Evolutionary conservation across 2,113 vertebrate species (phyloP), one percentile per base, ranked within the genome.

Genomic region (Cinclus cinclus): DNA sequence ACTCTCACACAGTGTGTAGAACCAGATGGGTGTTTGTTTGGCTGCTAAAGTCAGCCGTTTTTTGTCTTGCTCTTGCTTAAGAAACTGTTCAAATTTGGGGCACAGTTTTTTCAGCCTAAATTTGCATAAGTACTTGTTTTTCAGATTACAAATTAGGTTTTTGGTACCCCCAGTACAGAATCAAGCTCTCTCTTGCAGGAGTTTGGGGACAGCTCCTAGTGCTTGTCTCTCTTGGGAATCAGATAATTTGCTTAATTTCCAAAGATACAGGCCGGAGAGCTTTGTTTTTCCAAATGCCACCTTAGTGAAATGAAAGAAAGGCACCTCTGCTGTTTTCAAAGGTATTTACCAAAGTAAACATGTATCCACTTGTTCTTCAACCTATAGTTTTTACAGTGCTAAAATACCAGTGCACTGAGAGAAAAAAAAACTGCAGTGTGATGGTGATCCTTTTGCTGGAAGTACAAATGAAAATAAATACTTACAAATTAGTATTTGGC

Each of bases 1-100:
- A 35, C 69, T 52, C 79, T 93, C 90, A 88, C 42, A 90, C 47
- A 97, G 75, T 64, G 56, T 21, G 25, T 90, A 79, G 81, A 75
- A 74, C 35, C 70, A 93, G 65, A 82, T 46, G 52, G 47, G 19
- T 68, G 64, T 82, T 83, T 70, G 22, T 70, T 83, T 81, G 59
- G 37, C 62, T 89, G 62, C 39, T 89, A 49, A 79, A 68, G n/a
- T 42, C 58, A 73, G 21, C 11, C 2, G 18, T 19, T 79, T 64
- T 19, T 46, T 82, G n/a, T n/a, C 42, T 79, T 83, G 44, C 13
- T 74, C 52, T 86, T 23, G 8, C 35, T 83, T 86, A 16, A 89
- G 87, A 93, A 77, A 12, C 5, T 62, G 5, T n/a, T 44, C 78
- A 70, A 20, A 33, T 82, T 63, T 37, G 6, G 44, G 18, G 10